Evolutionary conservation across 1,140 invertebrate genomes (phyloP).

Genomic region (Formica exsecta): DNA sequence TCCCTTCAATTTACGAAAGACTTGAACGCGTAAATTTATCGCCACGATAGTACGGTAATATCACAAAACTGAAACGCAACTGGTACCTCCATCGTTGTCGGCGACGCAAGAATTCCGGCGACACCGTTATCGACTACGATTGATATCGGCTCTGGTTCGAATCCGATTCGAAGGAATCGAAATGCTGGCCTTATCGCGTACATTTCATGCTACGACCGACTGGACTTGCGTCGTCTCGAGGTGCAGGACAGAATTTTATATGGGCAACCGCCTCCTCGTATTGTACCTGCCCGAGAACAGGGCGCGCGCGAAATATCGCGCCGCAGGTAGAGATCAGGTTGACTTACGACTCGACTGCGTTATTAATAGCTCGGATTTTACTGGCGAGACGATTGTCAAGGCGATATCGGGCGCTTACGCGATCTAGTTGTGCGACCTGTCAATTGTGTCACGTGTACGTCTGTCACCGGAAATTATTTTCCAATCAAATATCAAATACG

Average conservation of each 20-base stretch:
- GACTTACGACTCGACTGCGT: constrained; percentile 72
- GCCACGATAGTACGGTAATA: not conserved
- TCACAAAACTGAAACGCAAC: not conserved
- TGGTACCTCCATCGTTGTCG: not conserved
- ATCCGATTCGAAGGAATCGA: constrained; percentile 80
- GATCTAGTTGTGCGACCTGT: constrained; percentile 38
- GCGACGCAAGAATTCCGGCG: constrained; percentile 69
- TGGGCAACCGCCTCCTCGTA: constrained; percentile 79
- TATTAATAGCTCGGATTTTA: constrained; percentile 70
- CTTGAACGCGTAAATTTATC: not conserved
- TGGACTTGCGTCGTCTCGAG: constrained; percentile 55
- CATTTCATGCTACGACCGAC: constrained; percentile 65
- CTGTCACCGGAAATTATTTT: not conserved
- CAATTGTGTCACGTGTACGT: constrained; percentile 11
- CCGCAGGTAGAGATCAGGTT: constrained; percentile 73
- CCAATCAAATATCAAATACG: not conserved
- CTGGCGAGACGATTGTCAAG: constrained; percentile 27
- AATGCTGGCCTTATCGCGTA: constrained; percentile 80
- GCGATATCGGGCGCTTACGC: constrained; percentile 11
- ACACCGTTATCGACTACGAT: constrained; percentile 77
- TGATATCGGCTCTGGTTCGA: constrained; percentile 72
- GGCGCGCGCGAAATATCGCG: constrained; percentile 74
- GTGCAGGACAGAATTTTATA: constrained; percentile 75
- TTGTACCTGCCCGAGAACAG: constrained; percentile 75
- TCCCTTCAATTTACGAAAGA: not conserved